Evolutionary conservation across 1,140 invertebrate genomes (phyloP).

Genomic region (Acromyrmex heyeri): DNA sequence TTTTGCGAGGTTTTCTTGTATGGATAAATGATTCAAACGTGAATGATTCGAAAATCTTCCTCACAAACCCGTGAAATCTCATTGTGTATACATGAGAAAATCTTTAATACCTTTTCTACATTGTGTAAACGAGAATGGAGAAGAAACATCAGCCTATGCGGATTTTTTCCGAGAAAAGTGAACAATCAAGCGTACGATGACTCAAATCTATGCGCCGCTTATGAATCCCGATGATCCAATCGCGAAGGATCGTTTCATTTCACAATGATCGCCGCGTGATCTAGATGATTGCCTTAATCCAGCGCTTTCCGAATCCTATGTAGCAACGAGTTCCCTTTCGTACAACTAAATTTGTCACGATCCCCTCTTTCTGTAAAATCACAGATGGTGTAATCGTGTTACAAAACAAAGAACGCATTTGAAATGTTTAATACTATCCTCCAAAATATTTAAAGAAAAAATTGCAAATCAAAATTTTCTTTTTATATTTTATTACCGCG

Average conservation of each 20-base stretch:
- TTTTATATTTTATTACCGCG: neutral
- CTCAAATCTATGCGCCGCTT: constrained; percentile 33
- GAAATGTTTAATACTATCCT: neutral
- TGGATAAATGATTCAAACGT: neutral
- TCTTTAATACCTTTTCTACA: neutral
- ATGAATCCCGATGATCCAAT: constrained; percentile 2
- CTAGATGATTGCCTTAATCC: constrained; percentile 24
- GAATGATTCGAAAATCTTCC: neutral
- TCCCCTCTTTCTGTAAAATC: neutral
- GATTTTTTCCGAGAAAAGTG: constrained; percentile 44
- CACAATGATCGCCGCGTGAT: constrained; percentile 7
- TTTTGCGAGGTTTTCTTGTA: too few species aligned
- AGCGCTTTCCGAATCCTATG: constrained; percentile 4
- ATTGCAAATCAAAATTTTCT: neutral
- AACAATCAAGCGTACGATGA: constrained; percentile 51
- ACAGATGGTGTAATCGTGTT: neutral
- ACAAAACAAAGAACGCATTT: neutral
- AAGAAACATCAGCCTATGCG: constrained; percentile 7
- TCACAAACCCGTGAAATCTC: neutral
- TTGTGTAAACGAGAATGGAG: neutral
- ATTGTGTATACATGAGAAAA: neutral
- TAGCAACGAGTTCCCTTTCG: neutral
- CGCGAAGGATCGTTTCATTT: constrained; percentile 14
- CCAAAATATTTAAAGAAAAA: neutral
- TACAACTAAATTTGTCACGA: constrained; percentile 9